Percentiles rank a stretch among this genome's conserved stretches.
These are phyloP conservation scores for Syngnathus acus DNA, from an alignment of 2,797 vertebrate species.

Conservation along the genomic window DNA sequence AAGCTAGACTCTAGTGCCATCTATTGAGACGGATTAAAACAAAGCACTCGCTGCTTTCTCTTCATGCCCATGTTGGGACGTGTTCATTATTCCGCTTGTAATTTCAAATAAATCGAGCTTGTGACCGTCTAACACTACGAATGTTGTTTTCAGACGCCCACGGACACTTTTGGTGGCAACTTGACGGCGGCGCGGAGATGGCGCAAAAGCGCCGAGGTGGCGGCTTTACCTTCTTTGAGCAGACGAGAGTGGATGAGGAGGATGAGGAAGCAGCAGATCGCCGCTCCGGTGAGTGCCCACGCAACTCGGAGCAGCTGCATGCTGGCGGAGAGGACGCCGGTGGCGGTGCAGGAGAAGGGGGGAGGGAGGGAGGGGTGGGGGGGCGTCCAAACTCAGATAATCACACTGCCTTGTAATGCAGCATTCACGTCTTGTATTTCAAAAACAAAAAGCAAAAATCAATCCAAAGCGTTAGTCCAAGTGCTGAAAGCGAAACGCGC, in stretches of 20 bases:
- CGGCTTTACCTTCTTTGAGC: constrained; percentile 91
- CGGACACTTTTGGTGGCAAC: background rate
- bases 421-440: constrained; percentile 5
- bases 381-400: constrained; percentile 44
- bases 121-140: background rate
- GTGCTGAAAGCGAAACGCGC: constrained; percentile 16
- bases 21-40: constrained; percentile 76
- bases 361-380: background rate
- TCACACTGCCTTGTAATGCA: constrained; percentile 37
- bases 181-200: background rate
- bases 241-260: constrained; percentile 91
- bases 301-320: constrained; percentile 96
- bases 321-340: constrained; percentile 63
- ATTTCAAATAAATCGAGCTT: background rate
- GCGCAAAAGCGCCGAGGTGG: background rate
- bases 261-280: constrained; percentile 92
- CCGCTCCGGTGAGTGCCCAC: constrained; percentile 94
- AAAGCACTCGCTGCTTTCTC: background rate
- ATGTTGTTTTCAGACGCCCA: background rate
- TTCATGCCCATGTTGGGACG: background rate
- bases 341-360: constrained; percentile 18
- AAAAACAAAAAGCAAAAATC: background rate
- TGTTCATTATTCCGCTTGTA: background rate
- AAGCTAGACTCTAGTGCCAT: constrained; percentile 90
- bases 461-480: constrained; percentile 36